A percentile compares a stretch with the other conserved stretches of the same genome.
Evolutionary conservation across 1,140 invertebrate species (phyloP).

Genomic region (Macrotrachela quadricornifera): DNA sequence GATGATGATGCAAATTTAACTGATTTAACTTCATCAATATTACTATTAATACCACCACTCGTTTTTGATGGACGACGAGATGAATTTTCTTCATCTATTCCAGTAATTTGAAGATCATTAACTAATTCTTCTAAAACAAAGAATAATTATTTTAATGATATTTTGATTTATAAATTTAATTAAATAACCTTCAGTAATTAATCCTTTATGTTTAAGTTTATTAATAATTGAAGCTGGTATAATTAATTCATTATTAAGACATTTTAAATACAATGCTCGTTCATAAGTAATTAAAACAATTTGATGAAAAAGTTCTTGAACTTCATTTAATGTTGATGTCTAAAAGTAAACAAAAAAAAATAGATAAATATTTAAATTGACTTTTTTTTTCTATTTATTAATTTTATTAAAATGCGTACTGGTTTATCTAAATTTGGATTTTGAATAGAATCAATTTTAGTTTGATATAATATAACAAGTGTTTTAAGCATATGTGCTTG

Average conservation of each 20-base stretch:
- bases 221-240: conserved; percentile 8
- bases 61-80: no score
- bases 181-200: background rate
- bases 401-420: conserved; percentile 13
- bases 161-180: background rate
- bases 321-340: background rate
- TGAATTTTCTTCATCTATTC: no score
- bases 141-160: background rate
- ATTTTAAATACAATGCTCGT: conserved; percentile 20
- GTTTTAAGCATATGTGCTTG: conserved; percentile 20
- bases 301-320: conserved; percentile 12
- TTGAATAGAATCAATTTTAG: conserved; percentile 21
- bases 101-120: no score
- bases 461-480: conserved; percentile 16
- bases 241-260: conserved; percentile 13
- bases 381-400: no score
- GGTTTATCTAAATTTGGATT: conserved; percentile 26
- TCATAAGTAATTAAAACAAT: conserved; percentile 11
- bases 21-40: no score
- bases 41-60: no score
- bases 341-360: conserved; percentile 8
- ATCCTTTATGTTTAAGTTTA: background rate
- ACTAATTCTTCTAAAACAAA: no score
- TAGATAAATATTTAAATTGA: background rate
- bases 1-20: no score